Evolutionary conservation across 2,888 invertebrate genomes (phyloP), one percentile per base, ranked within the genome.

Genomic region (Cosmopolites sordidus): DNA sequence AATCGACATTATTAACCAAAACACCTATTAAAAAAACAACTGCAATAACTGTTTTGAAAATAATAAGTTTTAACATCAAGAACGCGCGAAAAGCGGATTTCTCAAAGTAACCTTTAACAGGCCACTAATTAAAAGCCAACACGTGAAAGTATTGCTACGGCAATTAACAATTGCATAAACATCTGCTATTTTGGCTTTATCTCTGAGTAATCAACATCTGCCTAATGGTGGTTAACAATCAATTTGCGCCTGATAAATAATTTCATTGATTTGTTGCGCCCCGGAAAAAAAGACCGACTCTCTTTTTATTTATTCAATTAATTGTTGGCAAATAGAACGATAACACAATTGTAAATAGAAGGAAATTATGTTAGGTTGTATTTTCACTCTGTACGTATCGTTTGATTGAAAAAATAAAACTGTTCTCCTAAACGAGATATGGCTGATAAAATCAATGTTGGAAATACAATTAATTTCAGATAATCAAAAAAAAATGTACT

Each of bases 181-280:
- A 60, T 58, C 60, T 60, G 60, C 58, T 49, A 42, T n/a, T 41
- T 53, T 37, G 48, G 48, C 29, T 55, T 62, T 62, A 62, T 60
- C 61, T 53, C 53, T 18, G 15, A 2, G 43, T 22, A 53, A 58
- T 59, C 57, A 55, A 60, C 62, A 62, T 61, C 62, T 61, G 62
- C 62, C 47, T 56, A 58, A 60, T 62, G 51, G 58, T 52, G 50
- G 59, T 53, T 58, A 56, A 56, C 49, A 56, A 60, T 60, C 58
- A 60, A 58, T 60, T 60, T 17, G 12, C 30, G 48, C 40, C 40
- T 39, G 54, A 54, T 58, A 60, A 51, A 50, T 56, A 33, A 33
- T 12, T 33, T 33, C 33, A 12, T 12, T 11, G 12, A 12, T 33
- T 11, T 33, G 11, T n/a, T 3, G n/a, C 33, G 33, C 3, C 11